Evolutionary conservation across 1,140 invertebrate genomes (phyloP).

Genomic region (Oreohelix idahoensis): DNA sequence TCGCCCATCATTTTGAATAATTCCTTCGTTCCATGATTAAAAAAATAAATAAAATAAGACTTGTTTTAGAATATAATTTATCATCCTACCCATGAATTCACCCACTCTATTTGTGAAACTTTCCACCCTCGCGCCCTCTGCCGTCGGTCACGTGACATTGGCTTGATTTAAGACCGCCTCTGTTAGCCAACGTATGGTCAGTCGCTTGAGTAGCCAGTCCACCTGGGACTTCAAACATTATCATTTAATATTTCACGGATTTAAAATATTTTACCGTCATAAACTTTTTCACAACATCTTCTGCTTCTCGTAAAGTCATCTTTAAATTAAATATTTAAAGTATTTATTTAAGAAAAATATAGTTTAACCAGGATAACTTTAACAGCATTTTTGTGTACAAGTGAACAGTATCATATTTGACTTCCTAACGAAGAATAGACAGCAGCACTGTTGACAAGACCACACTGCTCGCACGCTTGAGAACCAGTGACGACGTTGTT

Average conservation of each 20-base stretch:
- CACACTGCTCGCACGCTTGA: too few species aligned
- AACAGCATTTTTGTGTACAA: too few species aligned
- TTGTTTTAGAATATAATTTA: neutral
- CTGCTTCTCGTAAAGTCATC: too few species aligned
- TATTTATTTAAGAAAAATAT: too few species aligned
- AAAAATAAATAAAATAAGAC: neutral
- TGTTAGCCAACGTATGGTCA: neutral
- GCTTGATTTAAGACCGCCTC: neutral
- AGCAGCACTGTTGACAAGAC: too few species aligned
- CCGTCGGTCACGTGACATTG: neutral
- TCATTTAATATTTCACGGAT: neutral
- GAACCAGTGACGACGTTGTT: too few species aligned
- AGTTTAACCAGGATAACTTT: too few species aligned
- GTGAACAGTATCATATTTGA: too few species aligned
- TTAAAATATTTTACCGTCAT: neutral
- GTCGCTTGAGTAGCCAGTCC: neutral
- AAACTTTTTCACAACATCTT: too few species aligned
- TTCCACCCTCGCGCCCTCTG: neutral
- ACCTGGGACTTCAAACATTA: neutral
- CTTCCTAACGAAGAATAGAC: too few species aligned
- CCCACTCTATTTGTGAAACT: neutral
- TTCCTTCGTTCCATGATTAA: neutral
- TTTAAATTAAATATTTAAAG: too few species aligned
- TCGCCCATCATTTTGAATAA: neutral
- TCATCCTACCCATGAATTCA: neutral